Conservation (phyloP, 92 coral and sea anemone species). For the Zoanthus gigantus region DNA sequence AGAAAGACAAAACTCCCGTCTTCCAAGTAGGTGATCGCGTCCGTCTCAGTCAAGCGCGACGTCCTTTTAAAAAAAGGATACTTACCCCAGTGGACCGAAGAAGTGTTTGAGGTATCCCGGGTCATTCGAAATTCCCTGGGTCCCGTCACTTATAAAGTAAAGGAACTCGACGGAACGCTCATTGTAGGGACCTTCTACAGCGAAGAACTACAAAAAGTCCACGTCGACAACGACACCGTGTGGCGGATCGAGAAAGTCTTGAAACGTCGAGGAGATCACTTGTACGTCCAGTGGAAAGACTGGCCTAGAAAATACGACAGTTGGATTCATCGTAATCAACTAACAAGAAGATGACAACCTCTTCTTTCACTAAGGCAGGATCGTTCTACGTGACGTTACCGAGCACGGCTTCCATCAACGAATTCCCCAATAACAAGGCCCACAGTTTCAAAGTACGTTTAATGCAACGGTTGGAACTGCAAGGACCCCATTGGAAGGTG, state of each 20-base stretch:
- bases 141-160: constrained; percentile 31
- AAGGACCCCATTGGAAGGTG: not conserved
- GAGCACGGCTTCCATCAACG: not conserved
- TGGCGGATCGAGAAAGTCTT: constrained; percentile 27
- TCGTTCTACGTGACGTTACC: not conserved
- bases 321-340: not conserved
- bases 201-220: constrained; percentile 52
- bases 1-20: not conserved
- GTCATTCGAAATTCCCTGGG: constrained; percentile 4
- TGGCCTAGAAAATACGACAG: constrained; percentile 26
- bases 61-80: not conserved
- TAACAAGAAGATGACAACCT: not conserved
- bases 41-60: not conserved
- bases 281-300: constrained; percentile 35
- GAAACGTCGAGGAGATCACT: not conserved
- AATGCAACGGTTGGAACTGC: not conserved
- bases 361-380: constrained; percentile 5
- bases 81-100: not conserved
- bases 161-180: not conserved
- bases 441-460: not conserved
- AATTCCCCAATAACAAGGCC: constrained; percentile 8
- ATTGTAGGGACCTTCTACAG: constrained; percentile 60
- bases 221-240: constrained; percentile 27
- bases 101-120: constrained; percentile 20
- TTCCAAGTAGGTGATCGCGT: constrained; percentile 15